Percentiles rank a stretch among this genome's conserved stretches.
These are phyloP conservation scores for Pristionchus entomophagus DNA, from an alignment of 2,888 invertebrate species.

Conservation along the genomic window DNA sequence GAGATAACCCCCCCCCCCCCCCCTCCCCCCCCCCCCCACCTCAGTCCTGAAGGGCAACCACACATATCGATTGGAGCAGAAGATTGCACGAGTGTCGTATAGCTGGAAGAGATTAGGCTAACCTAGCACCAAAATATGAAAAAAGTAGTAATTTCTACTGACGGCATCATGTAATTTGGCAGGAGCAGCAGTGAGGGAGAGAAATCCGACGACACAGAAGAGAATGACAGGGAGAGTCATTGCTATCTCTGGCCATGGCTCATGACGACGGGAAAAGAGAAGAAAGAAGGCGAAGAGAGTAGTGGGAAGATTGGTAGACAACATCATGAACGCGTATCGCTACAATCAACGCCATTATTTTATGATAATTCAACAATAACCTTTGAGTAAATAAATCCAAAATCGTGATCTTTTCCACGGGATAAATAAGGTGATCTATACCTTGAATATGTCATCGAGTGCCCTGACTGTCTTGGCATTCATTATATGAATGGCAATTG, in stretches of 20 bases:
- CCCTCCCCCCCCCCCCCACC: too few relatives aligned
- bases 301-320: slow-evolving; percentile 49
- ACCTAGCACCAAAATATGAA: neutral
- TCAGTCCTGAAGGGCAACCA: slow-evolving; percentile 48
- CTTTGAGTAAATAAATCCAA: neutral
- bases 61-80: slow-evolving; percentile 48
- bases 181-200: slow-evolving; percentile 49
- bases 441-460: slow-evolving; percentile 49
- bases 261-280: slow-evolving; percentile 43
- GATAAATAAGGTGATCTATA: neutral
- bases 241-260: slow-evolving; percentile 43
- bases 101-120: slow-evolving; percentile 32
- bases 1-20: too few relatives aligned
- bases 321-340: slow-evolving; percentile 51
- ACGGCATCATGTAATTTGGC: slow-evolving; percentile 51
- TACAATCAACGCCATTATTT: neutral
- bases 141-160: neutral
- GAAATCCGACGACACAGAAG: slow-evolving; percentile 47
- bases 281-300: slow-evolving; percentile 49
- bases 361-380: too few relatives aligned
- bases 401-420: neutral
- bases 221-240: slow-evolving; percentile 44
- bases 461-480: slow-evolving; percentile 47
- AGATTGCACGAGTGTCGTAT: slow-evolving; percentile 47
- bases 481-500: slow-evolving; percentile 45